phyloP scores from a whole-genome alignment of 2,888 invertebrate genomes.

The Drosophila borealis region DNA sequence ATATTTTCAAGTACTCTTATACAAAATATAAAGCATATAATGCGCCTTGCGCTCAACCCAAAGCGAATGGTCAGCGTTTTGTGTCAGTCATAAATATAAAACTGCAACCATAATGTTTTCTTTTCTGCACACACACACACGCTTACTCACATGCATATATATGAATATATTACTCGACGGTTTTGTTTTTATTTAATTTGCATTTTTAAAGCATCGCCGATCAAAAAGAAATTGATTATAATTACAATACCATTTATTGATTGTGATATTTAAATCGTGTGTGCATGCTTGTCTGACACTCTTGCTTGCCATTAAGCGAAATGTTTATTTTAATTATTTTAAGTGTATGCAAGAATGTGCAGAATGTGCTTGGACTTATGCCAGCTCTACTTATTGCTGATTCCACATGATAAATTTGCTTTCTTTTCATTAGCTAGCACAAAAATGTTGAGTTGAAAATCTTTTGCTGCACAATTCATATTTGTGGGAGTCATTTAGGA shows the following conservation, averaged over 20 bases:
- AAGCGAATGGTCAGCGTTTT: slow-evolving; percentile 24
- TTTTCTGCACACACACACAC: neutral
- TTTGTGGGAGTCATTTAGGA: slow-evolving; percentile 5
- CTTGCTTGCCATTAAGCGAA: slow-evolving; percentile 51
- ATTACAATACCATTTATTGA: slow-evolving; percentile 59
- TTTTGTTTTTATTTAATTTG: slow-evolving; percentile 67
- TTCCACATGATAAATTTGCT: slow-evolving; percentile 29
- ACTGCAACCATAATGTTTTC: slow-evolving; percentile 41
- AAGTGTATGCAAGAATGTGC: slow-evolving; percentile 42
- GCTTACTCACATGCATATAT: neutral
- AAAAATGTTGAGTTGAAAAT: slow-evolving; percentile 22
- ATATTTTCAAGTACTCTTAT: slow-evolving; percentile 58
- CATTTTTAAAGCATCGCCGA: slow-evolving; percentile 33
- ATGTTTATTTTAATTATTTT: slow-evolving; percentile 72
- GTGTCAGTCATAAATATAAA: slow-evolving; percentile 47
- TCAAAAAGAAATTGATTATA: slow-evolving; percentile 44
- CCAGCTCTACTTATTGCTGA: slow-evolving; percentile 4
- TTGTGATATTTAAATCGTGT: slow-evolving; percentile 57
- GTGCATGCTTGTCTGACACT: slow-evolving; percentile 12
- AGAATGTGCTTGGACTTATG: slow-evolving; percentile 7
- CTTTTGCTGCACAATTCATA: slow-evolving; percentile 8
- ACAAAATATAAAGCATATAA: slow-evolving; percentile 58
- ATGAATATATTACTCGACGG: slow-evolving; percentile 6
- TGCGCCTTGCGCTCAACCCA: slow-evolving; percentile 21
- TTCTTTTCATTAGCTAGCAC: slow-evolving; percentile 45